Conservation (phyloP, 1,140 invertebrate genomes). For the Ceratosolen solmsi region DNA sequence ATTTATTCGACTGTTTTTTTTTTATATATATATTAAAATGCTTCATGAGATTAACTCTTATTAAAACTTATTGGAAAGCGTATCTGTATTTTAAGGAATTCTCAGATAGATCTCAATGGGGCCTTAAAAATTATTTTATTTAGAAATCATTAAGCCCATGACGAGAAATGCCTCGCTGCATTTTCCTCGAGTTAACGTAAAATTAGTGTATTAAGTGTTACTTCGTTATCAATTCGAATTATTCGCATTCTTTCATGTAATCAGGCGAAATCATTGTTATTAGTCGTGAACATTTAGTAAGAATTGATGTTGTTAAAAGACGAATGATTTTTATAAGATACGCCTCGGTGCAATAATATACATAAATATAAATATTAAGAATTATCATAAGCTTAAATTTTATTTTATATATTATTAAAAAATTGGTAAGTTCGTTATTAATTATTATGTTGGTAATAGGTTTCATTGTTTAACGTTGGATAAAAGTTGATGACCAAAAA, state of each 20-base stretch:
- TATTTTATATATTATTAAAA: background rate
- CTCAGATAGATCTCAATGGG: background rate
- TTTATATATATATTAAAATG: background rate
- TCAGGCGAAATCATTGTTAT: conserved; percentile 27
- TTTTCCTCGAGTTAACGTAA: conserved; percentile 15
- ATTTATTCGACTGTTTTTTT: too few relatives aligned
- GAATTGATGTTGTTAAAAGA: conserved; percentile 35
- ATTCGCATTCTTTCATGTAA: background rate
- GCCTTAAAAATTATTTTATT: conserved; percentile 1
- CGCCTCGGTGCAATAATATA: conserved; percentile 12
- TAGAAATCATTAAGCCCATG: background rate
- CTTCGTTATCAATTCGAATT: conserved; percentile 1
- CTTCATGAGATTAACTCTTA: background rate
- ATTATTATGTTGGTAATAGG: background rate
- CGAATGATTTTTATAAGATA: conserved; percentile 38
- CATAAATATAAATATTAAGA: background rate
- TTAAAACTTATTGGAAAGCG: background rate
- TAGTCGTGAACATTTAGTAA: conserved; percentile 23
- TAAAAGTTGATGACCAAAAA: conserved; percentile 2
- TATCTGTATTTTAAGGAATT: background rate
- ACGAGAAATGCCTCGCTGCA: conserved; percentile 31
- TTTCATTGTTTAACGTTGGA: background rate
- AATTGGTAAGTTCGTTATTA: background rate
- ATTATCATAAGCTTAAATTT: conserved; percentile 6
- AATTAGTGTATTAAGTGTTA: conserved; percentile 30